Base-by-base conservation (phyloP, 2,888 invertebrate genomes). In the Leptarthrus brevirostris region DNA sequence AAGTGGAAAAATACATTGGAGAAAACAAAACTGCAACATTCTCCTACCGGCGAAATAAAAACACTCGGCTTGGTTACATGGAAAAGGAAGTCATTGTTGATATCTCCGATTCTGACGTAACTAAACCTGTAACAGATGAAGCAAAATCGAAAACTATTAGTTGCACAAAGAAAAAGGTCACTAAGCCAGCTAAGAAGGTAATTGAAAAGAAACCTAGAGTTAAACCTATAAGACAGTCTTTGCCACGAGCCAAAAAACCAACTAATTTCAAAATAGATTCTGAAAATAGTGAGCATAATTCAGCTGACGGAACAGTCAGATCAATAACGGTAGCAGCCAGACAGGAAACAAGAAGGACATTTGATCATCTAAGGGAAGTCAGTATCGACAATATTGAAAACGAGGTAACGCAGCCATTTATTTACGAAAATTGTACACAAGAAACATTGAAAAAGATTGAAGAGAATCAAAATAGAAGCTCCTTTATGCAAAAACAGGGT, bases 1-100 rank as follows among this genome's bases (percentile, higher is more conserved):
- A 20, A n/a, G 69, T 52, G n/a, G 52, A 49, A 4, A 69, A 34
- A 52, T 69, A 34, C 52, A 4, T 12, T 14, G 69, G 52, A 12
- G 14, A 18, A 52, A 52, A 69, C 24, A 12, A 16, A 3, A 26
- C 16, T 6, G 36, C 30, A 8, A 34, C 69, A 16, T 44, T 18
- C n/a, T 52, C 69, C 10, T 66, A 66, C 14, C 44, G 47, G 8
- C 64, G 64, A n/a, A 64, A 40, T 1, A 40, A 64, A 22, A 4
- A n/a, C 40, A 40, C 12, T 2, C 34, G 18, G 3, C 6, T 30
- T 3, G 44, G 24, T 14, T 24, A 47, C 18, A 66, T 26, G 64
- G 44, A 24, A 22, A 58, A 20, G 36, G 18, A 30, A 56, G 14
- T 14, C 1, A 16, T 30, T 16, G 14, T 16, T 30, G 56, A 30